Percentiles rank a stretch among this genome's conserved stretches.
Evolutionary conservation across 2,888 invertebrate species (phyloP).

Genomic region (Scotopteryx bipunctaria): DNA sequence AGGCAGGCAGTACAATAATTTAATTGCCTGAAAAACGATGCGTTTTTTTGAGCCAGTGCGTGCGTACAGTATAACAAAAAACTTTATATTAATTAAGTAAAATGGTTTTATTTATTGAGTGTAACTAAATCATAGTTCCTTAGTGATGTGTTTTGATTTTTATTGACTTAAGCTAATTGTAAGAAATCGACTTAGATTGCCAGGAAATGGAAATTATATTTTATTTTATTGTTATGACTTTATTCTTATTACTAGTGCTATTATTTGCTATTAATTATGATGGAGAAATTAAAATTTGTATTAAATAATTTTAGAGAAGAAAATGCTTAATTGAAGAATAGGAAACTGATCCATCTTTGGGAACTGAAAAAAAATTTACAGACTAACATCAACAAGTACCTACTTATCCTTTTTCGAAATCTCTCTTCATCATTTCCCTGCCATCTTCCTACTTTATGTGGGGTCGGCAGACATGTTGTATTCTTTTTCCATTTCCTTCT

Average conservation of each 20-base stretch:
- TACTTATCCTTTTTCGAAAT: too few relatives aligned
- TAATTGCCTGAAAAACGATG: not conserved
- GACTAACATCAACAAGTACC: too few relatives aligned
- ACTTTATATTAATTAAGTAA: conserved; percentile 4
- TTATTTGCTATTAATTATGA: conserved; percentile 1
- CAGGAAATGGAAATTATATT: conserved; percentile 40
- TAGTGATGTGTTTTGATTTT: conserved; percentile 47
- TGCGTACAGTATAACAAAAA: conserved; percentile 36
- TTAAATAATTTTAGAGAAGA: too few relatives aligned
- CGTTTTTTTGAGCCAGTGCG: conserved; percentile 38
- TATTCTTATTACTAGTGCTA: conserved; percentile 7
- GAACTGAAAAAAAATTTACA: too few relatives aligned
- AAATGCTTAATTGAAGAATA: too few relatives aligned
- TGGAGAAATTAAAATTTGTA: not conserved
- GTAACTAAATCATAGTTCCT: conserved; percentile 55
- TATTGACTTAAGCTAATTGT: conserved; percentile 45
- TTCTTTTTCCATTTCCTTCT: too few relatives aligned
- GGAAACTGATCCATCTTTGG: too few relatives aligned
- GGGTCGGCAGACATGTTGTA: too few relatives aligned
- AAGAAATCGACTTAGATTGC: conserved; percentile 42
- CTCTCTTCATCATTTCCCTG: too few relatives aligned
- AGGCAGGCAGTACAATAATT: too few relatives aligned
- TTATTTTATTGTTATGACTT: conserved; percentile 41
- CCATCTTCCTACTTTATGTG: too few relatives aligned
- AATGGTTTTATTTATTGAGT: conserved; percentile 41